phyloP scores from a whole-genome alignment of 1,140 invertebrate genomes.

The Sarcophaga bullata region DNA sequence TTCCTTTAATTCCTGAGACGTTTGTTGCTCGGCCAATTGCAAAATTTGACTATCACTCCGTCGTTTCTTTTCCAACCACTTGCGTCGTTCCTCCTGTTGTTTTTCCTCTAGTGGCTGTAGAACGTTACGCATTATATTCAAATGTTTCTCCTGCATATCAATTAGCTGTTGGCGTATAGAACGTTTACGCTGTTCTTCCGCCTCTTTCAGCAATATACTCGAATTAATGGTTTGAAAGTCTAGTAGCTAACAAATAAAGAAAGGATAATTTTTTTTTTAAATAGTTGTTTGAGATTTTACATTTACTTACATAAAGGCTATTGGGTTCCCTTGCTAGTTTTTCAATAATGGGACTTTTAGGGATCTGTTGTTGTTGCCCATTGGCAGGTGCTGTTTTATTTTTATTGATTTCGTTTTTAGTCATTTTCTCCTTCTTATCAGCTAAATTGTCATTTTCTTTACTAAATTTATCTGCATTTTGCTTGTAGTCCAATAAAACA shows the following conservation, averaged over 20 bases:
- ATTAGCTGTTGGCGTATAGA: slow-evolving; percentile 51
- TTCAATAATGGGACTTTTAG: not conserved
- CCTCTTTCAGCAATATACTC: slow-evolving; percentile 45
- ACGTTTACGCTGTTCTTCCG: slow-evolving; percentile 51
- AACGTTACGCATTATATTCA: slow-evolving; percentile 18
- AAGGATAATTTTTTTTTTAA: too few relatives aligned
- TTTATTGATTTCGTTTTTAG: slow-evolving; percentile 20
- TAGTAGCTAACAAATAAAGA: slow-evolving; percentile 28
- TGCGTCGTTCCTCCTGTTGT: slow-evolving; percentile 33
- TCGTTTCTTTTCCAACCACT: slow-evolving; percentile 43
- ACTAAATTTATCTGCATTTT: not conserved
- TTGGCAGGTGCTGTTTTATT: not conserved
- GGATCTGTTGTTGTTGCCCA: not conserved
- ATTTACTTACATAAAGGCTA: not conserved
- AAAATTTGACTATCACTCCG: slow-evolving; percentile 41
- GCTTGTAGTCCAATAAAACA: not conserved
- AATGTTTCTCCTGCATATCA: slow-evolving; percentile 46
- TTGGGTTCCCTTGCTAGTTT: not conserved
- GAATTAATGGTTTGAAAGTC: slow-evolving; percentile 41
- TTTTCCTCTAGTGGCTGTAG: not conserved
- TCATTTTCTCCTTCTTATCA: not conserved
- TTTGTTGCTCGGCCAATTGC: slow-evolving; percentile 51
- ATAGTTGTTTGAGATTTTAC: not conserved
- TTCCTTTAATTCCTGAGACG: slow-evolving; percentile 49
- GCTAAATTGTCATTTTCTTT: slow-evolving; percentile 2